These are phyloP conservation scores for Grus americana DNA, from an alignment of 2,113 vertebrate species.

Conservation along the genomic window DNA sequence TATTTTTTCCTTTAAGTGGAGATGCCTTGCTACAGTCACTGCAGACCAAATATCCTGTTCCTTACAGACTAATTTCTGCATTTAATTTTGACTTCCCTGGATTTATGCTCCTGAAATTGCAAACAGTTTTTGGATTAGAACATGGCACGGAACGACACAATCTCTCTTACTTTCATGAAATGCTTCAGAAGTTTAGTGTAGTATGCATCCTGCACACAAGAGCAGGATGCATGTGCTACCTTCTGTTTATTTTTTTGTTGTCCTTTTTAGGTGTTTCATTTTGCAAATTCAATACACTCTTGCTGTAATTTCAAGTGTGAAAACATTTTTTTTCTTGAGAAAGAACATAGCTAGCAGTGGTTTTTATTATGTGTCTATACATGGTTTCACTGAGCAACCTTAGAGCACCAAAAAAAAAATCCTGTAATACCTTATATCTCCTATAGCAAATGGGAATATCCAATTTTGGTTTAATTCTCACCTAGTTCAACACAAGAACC, in stretches of 20 bases:
- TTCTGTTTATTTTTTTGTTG: not conserved
- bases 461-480: not conserved
- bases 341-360: not conserved
- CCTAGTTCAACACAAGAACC: not conserved
- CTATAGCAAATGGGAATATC: not conserved
- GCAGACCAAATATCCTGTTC: not conserved
- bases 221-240: not conserved
- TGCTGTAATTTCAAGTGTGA: not conserved
- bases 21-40: not conserved
- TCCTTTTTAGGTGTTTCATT: slow-evolving; percentile 40
- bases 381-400: not conserved
- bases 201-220: not conserved
- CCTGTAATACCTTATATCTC: not conserved
- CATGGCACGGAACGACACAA: rapidly evolving
- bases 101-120: not conserved
- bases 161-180: not conserved
- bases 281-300: not conserved
- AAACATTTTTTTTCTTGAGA: not conserved
- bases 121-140: not conserved
- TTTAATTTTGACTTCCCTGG: not conserved
- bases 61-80: not conserved
- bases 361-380: not conserved
- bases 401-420: not conserved
- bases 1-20: not conserved
- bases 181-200: not conserved